phyloP scores from a whole-genome alignment of 53 echinoderm and acorn worm genomes.

The Zoroaster sp. region DNA sequence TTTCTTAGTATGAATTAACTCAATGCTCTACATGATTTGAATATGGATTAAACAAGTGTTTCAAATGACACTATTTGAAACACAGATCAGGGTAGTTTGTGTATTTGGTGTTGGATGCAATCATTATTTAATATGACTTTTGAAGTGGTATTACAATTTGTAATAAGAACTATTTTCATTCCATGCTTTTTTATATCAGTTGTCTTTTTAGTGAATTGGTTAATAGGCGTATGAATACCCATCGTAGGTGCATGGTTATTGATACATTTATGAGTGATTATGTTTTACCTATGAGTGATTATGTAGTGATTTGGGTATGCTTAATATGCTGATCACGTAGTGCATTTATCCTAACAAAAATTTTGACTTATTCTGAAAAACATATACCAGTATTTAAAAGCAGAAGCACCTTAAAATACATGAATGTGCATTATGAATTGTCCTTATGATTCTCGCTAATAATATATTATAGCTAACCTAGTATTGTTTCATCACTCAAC shows the following conservation, averaged over 20 bases:
- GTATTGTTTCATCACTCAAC: neutral
- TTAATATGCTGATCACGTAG: neutral
- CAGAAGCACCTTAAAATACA: neutral
- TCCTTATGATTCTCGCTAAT: neutral
- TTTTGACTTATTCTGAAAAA: no score
- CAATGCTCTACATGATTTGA: neutral
- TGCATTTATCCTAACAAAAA: neutral
- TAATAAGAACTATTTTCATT: conserved; percentile 5
- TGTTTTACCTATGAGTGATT: neutral
- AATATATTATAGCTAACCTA: neutral
- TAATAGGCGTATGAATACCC: neutral
- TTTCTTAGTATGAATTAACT: neutral
- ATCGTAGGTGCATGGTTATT: neutral
- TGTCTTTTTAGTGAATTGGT: neutral
- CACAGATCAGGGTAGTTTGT: conserved; percentile 36
- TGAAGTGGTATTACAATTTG: neutral
- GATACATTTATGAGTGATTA: neutral
- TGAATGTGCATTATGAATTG: neutral
- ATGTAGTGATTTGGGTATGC: neutral
- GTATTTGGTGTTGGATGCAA: neutral
- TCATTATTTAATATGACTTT: neutral
- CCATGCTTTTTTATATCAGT: conserved; percentile 18
- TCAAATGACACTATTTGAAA: neutral
- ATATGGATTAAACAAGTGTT: neutral
- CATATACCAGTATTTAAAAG: no score